These are phyloP conservation scores for Cladorhizidae sp. DNA, from an alignment of 37 sponge, comb jelly and placozoan species.

Conservation along the genomic window DNA sequence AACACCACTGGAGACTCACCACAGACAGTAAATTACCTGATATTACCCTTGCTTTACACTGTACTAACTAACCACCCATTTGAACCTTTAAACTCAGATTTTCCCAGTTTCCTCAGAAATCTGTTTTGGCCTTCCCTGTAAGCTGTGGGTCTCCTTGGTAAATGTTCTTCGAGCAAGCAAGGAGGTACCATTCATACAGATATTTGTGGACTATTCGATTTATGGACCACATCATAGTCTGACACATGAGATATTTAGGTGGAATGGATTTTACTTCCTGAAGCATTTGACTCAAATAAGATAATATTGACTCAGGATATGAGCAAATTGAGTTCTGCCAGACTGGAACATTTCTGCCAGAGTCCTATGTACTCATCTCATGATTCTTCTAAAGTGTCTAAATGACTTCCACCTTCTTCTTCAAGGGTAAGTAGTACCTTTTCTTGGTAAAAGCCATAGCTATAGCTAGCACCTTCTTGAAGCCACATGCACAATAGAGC, in stretches of 20 bases:
- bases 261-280: neutral
- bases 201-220: neutral
- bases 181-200: neutral
- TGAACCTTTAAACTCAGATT: too few relatives aligned
- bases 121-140: neutral
- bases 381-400: too few relatives aligned
- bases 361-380: neutral
- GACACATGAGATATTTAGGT: neutral
- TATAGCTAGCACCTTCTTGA: too few relatives aligned
- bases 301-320: too few relatives aligned
- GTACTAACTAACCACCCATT: too few relatives aligned
- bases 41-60: too few relatives aligned
- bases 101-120: neutral
- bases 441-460: too few relatives aligned
- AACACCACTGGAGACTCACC: neutral
- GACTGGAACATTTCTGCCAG: neutral
- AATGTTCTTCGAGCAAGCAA: neutral
- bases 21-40: too few relatives aligned
- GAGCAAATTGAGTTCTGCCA: neutral
- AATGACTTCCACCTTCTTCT: slow-evolving; percentile 1
- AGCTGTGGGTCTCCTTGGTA: neutral
- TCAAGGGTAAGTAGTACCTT: neutral
- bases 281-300: too few relatives aligned
- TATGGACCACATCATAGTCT: too few relatives aligned
- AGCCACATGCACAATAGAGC: too few relatives aligned